Percentiles rank a stretch among this genome's conserved stretches.
Evolutionary conservation across 2,797 vertebrate species (phyloP).

Genomic region (Crotalus adamanteus): DNA sequence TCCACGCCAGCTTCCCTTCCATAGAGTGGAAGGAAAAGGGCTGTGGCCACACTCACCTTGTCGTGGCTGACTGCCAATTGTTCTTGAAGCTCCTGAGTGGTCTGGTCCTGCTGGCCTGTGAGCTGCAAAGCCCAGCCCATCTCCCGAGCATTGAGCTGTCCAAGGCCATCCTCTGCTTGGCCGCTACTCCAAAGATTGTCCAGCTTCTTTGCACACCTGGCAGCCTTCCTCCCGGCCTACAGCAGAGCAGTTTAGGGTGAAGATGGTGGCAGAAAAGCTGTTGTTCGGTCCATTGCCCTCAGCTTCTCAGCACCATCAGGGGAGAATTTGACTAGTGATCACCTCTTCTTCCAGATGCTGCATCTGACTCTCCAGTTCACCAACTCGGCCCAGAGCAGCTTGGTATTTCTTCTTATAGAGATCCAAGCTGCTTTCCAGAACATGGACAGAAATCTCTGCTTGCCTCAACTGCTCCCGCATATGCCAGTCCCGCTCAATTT

Average conservation of each 20-base stretch:
- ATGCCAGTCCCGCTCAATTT: slow-evolving; percentile 59
- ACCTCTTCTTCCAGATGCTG: slow-evolving; percentile 67
- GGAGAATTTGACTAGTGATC: slow-evolving; percentile 61
- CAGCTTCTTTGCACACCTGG: slow-evolving; percentile 51
- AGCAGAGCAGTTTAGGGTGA: not conserved
- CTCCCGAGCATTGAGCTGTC: slow-evolving; percentile 61
- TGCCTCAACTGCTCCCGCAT: slow-evolving; percentile 61
- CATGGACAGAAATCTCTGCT: slow-evolving; percentile 58
- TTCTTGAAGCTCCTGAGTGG: slow-evolving; percentile 67
- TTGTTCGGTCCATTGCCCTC: too few relatives aligned
- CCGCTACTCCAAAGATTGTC: slow-evolving; percentile 61
- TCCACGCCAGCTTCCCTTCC: not conserved
- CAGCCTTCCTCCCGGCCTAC: slow-evolving; percentile 53
- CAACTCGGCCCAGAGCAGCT: slow-evolving; percentile 63
- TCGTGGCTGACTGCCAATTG: slow-evolving; percentile 53
- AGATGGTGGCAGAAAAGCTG: accelerated
- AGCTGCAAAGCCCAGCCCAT: slow-evolving; percentile 64
- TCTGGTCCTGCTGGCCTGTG: slow-evolving; percentile 63
- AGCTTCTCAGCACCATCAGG: not conserved
- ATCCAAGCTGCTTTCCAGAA: slow-evolving; percentile 67
- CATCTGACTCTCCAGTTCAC: slow-evolving; percentile 66
- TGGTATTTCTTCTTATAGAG: slow-evolving; percentile 70
- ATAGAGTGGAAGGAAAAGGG: not conserved
- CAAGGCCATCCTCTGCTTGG: slow-evolving; percentile 43
- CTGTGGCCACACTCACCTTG: slow-evolving; percentile 48